Base-by-base conservation (phyloP, 2,797 vertebrate genomes). In the Gymnothorax javanicus region DNA sequence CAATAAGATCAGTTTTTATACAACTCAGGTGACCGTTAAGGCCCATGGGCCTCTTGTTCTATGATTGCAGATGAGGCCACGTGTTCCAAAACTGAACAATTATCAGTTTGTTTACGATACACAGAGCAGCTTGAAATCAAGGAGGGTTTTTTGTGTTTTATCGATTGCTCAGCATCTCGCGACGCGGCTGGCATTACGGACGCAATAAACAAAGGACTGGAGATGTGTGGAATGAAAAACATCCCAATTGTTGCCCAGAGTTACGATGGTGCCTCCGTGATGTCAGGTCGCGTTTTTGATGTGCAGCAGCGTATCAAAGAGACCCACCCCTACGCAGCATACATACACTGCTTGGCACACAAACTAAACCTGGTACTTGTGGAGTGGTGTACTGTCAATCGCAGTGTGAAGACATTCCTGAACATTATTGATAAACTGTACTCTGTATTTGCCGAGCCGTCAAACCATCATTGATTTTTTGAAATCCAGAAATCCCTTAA, bases 1-100 rank as follows among this genome's bases (percentile, higher is more conserved):
- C n/a, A n/a, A n/a, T n/a, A n/a, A n/a, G n/a, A n/a, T n/a, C n/a
- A n/a, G n/a, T n/a, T n/a, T n/a, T n/a, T n/a, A n/a, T n/a, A n/a
- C n/a, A n/a, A n/a, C n/a, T n/a, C n/a, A n/a, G n/a, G n/a, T n/a
- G n/a, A n/a, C n/a, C n/a, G n/a, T n/a, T n/a, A n/a, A n/a, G n/a
- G n/a, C n/a, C n/a, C n/a, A n/a, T n/a, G n/a, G n/a, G n/a, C n/a
- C n/a, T n/a, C n/a, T n/a, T n/a, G n/a, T n/a, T n/a, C n/a, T n/a
- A n/a, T n/a, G n/a, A n/a, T 87, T 62, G 71, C 86, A 50, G 86
- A 87, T 52, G 86, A 87, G 86, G 58, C 82, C 64, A 87, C 57
- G 27, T 79, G 67, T 7, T 87, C 54, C 54, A 87, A 87, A 87
- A 87, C 82, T 79, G 82, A 83, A n/a, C 79, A 87, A 59, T 57